A percentile compares a stretch with the other conserved stretches of the same genome.
Evolutionary conservation across 2,113 vertebrate species (phyloP).

Genomic region (Elgaria multicarinata): DNA sequence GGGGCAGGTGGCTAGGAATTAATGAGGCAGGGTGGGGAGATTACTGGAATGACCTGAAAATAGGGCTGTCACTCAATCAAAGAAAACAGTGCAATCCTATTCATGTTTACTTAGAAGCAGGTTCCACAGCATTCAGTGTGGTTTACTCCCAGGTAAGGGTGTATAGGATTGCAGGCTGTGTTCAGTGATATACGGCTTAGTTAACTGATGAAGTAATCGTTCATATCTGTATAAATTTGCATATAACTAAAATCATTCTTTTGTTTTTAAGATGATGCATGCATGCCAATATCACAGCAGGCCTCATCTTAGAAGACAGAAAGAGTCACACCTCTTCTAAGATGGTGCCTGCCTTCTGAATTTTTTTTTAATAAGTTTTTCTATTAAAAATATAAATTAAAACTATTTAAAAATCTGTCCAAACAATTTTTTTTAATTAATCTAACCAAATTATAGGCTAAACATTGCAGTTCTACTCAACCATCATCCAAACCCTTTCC

Average conservation of each 20-base stretch:
- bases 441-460: background rate
- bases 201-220: background rate
- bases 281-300: background rate
- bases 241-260: background rate
- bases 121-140: background rate
- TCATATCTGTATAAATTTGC: background rate
- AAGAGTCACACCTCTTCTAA: background rate
- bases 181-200: background rate
- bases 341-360: background rate
- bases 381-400: background rate
- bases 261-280: background rate
- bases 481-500: background rate
- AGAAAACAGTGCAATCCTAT: background rate
- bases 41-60: background rate
- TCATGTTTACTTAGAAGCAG: background rate
- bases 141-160: background rate
- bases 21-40: background rate
- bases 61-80: background rate
- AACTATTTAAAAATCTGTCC: background rate
- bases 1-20: background rate
- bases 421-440: background rate
- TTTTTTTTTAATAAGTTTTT: background rate
- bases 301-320: background rate
- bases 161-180: background rate
- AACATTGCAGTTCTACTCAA: background rate